Base-by-base conservation (phyloP, 1,140 invertebrate species). In the Aricia agestis region DNA sequence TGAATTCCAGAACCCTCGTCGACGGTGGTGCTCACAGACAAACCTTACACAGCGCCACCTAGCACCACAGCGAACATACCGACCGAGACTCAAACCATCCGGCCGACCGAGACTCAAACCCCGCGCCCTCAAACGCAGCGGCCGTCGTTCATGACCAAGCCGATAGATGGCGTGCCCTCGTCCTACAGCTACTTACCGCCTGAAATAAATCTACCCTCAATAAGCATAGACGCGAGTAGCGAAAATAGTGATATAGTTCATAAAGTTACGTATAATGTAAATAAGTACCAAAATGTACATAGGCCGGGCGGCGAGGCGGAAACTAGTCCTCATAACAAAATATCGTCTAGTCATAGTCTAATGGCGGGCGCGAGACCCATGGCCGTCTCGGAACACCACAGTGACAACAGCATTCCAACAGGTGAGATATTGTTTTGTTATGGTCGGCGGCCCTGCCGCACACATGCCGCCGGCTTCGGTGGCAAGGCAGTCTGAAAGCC, bases 141-240 rank as follows among this genome's bases (percentile, higher is more conserved):
- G 72, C 93, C 93, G 69, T 92, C 92, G 75, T 90, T 93, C 81
- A 91, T 93, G 77, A 92, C 93, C 58, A 92, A 93, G 73, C 90
- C 93, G 68, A 90, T 91, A 85, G 92, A 90, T 86, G 92, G 86
- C 88, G 90, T 78, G 71, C 91, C 83, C 72, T 84, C 83, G 70
- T 81, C 82, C 41, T 81, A 90, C 76, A 83, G 79, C 76, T 90
- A 90, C 71, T 77, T 82, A 65, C 89, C 90, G 74, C 87, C 89
- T 74, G 87, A 91, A 82, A 77, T 91, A 71, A 87, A 89, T 76
- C 71, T 90, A 81, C 89, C 87, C 68, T 82, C 85, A 68, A 79
- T 87, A 83, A 82, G 79, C 79, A 80, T 91, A 86, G 85, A 83
- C 77, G 80, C 86, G 79, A 88, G 80, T 87, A 89, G 79, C 85